Evolutionary conservation across 35 echinoderm and acorn worm species (phyloP), one percentile per base, ranked within the genome.

Genomic region (Heliocidaris tuberculata): DNA sequence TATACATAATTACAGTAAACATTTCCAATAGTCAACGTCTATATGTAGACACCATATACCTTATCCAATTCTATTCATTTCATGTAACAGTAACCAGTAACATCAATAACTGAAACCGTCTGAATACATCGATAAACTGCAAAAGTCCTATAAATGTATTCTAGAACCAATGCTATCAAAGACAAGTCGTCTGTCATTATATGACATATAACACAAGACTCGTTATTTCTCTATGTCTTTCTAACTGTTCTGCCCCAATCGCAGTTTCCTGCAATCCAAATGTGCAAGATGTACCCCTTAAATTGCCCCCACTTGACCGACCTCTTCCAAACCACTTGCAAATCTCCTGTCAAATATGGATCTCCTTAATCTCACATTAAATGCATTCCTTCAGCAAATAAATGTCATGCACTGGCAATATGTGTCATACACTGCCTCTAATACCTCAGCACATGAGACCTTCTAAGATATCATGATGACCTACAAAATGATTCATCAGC

Each of bases 341-440:
- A 78, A 78, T 78, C 65, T n/a, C 65, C 65, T 78, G 65, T 78
- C 65, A 78, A 78, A 24, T n/a, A 78, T 6, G 65, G 65, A 78
- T 78, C 65, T 78, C 27, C 65, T 78, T 78, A 78, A 78, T 78
- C 65, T 78, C 65, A 78, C 65, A 78, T 78, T 19, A 78, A 78
- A 78, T 78, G 7, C 65, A n/a, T 78, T 78, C 65, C 4, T 27
- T 78, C 19, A 78, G 21, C 65, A n/a, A 78, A 78, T 19, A 19
- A 27, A 78, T 78, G 65, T 27, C 65, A 24, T 78, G 27, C 35
- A 42, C 27, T 0, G 21, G 27, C 7, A 27, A 19, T n/a, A 78
- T 78, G 65, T 78, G 65, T 78, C 65, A 78, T 19, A 7, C 4
- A n/a, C 15, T n/a, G 27, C 7, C 1, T 27, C 65, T 78, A n/a